Conservation (phyloP, 2,113 vertebrate species). For the Pelmatolapia mariae region DNA sequence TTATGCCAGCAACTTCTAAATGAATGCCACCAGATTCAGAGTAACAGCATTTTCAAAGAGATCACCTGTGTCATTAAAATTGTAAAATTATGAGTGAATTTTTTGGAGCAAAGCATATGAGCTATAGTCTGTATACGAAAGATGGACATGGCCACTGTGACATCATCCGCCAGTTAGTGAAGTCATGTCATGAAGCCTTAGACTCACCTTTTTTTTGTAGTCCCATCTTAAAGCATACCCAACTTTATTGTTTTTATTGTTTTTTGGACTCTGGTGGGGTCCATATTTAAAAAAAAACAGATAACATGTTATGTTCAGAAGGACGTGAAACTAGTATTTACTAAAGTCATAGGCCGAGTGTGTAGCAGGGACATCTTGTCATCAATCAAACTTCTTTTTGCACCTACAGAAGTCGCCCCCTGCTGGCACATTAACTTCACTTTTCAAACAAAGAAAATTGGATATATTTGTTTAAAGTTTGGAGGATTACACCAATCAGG, state of each 20-base stretch:
- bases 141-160: neutral
- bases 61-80: accelerated
- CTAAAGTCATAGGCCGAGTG: neutral
- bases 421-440: neutral
- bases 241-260: neutral
- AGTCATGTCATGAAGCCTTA: neutral
- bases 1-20: neutral
- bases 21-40: neutral
- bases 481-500: neutral
- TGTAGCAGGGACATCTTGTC: neutral
- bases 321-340: neutral
- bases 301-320: neutral
- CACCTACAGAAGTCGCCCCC: neutral
- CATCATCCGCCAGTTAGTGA: neutral
- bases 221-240: accelerated
- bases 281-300: accelerated
- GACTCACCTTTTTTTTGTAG: neutral
- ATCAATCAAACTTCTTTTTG: neutral
- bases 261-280: neutral
- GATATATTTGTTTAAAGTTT: neutral
- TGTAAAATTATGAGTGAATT: neutral
- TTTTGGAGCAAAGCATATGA: neutral
- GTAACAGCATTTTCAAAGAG: neutral
- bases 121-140: neutral
- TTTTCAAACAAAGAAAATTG: neutral